Evolutionary conservation across 2,113 vertebrate genomes (phyloP), one percentile per base, ranked within the genome.

Genomic region (Hucho hucho): DNA sequence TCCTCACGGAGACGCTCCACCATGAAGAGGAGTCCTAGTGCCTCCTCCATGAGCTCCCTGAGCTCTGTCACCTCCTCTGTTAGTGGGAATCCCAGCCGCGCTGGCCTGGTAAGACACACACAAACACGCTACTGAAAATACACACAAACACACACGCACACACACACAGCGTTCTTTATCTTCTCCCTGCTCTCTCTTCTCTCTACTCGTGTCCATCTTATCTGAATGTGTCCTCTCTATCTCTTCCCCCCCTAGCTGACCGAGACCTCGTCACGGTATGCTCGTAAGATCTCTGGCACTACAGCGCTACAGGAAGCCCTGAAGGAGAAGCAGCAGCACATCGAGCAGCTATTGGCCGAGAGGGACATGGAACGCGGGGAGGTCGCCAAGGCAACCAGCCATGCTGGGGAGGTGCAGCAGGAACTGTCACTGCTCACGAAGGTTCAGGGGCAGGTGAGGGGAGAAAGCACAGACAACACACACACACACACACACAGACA

Each of bases 261-360:
- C 2, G 98, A 99, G 91, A 99, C 98, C 2, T 99, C 98, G 0
- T 97, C 98, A 1, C 93, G 98, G 5, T 99, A 99, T 75, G 93
- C 93, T 81, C 94, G 98, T 64, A 99, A 99, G 91, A 99, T 99
- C 84, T 98, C 98, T 4, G 97, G 97, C 84, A 98, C 96, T 86
- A 99, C 98, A 0, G 98, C 98, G 24, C 89, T 99, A 37, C 97
- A 98, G 90, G 98, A 99, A 87, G 97, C 97, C 0, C 91, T 99
- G 87, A 99, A 98, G 90, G 98, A 99, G 93, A 99, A 99, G 82
- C 97, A 99, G 90, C 97, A 99, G 87, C 98, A 99, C 87, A 98
- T 99, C 66, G 97, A 99, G 81, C 98, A 99, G 89, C 95, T 99
- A 69, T 93, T 99, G 91, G 97, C 96, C 16, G 97, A 99, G 85